A percentile compares a stretch with the other conserved stretches of the same genome.
Conservation (phyloP, 2,113 vertebrate genomes). For the Tyto alba region DNA sequence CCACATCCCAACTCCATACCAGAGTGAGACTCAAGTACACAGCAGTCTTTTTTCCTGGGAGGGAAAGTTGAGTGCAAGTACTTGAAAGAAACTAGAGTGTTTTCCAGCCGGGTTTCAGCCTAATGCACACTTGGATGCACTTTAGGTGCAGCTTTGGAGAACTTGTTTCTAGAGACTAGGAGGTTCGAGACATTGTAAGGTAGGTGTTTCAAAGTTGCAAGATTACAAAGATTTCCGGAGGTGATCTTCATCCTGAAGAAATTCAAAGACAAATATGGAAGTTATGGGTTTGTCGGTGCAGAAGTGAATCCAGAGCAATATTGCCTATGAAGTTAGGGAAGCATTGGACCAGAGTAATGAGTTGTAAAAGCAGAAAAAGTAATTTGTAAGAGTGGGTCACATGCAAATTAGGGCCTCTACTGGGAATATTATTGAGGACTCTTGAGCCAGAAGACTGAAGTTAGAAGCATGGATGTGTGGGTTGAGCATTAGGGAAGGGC, state of each 20-base stretch:
- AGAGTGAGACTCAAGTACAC: rapidly evolving
- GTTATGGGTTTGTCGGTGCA: not conserved
- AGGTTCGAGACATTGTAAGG: not conserved
- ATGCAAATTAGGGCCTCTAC: not conserved
- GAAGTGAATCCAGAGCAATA: not conserved
- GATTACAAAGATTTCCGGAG: not conserved
- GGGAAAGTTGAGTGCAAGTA: not conserved
- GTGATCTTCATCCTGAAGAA: not conserved
- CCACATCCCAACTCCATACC: not conserved
- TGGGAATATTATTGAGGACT: not conserved
- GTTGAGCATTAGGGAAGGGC: not conserved
- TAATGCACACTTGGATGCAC: rapidly evolving
- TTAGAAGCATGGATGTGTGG: not conserved
- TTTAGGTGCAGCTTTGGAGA: not conserved
- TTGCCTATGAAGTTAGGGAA: not conserved
- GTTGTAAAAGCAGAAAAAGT: not conserved
- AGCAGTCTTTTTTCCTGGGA: not conserved
- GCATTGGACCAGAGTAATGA: not conserved
- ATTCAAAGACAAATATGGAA: not conserved
- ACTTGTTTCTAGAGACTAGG: not conserved
- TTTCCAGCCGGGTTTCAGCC: not conserved
- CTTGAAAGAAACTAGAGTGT: not conserved
- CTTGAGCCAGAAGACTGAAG: not conserved
- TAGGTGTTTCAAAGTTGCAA: not conserved
- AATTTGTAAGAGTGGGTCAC: not conserved